Conservation (phyloP, 1,140 invertebrate genomes). For the Zaprionus gabonicus region DNA sequence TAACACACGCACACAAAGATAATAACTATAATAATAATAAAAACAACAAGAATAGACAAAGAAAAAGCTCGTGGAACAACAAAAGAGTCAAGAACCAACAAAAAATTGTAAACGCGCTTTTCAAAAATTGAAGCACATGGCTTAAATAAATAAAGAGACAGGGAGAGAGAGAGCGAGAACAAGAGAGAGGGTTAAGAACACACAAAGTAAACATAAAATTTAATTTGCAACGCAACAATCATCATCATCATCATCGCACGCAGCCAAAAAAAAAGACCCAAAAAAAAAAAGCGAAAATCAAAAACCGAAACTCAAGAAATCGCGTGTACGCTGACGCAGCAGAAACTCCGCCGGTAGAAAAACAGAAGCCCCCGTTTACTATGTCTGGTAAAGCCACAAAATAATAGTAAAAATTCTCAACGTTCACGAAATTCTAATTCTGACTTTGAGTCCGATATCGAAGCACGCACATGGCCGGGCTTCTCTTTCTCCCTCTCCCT, state of each 20-base stretch:
- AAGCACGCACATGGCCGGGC: constrained; percentile 65
- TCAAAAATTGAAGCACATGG: constrained; percentile 64
- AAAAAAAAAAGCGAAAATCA: constrained; percentile 37
- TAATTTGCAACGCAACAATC: constrained; percentile 55
- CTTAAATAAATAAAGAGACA: constrained; percentile 56
- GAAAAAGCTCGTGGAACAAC: constrained; percentile 48
- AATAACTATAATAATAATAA: constrained; percentile 49
- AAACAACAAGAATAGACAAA: constrained; percentile 27
- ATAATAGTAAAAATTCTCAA: constrained; percentile 51
- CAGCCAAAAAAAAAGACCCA: constrained; percentile 23
- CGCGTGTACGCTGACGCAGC: constrained; percentile 74
- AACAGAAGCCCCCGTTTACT: constrained; percentile 9
- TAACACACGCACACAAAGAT: constrained; percentile 19
- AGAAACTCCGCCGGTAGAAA: constrained; percentile 52
- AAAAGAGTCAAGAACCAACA: constrained; percentile 44
- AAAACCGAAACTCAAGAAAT: constrained; percentile 52
- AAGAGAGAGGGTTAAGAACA: neutral
- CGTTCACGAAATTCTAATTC: constrained; percentile 22
- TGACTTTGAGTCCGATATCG: constrained; percentile 1
- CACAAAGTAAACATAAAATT: constrained; percentile 65
- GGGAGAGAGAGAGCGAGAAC: neutral
- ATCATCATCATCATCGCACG: constrained; percentile 48
- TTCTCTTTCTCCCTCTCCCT: constrained; percentile 33
- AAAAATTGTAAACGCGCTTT: constrained; percentile 36
- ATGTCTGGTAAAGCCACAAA: constrained; percentile 25